Conservation (phyloP, 2,888 invertebrate genomes). For the Acheta domesticus region DNA sequence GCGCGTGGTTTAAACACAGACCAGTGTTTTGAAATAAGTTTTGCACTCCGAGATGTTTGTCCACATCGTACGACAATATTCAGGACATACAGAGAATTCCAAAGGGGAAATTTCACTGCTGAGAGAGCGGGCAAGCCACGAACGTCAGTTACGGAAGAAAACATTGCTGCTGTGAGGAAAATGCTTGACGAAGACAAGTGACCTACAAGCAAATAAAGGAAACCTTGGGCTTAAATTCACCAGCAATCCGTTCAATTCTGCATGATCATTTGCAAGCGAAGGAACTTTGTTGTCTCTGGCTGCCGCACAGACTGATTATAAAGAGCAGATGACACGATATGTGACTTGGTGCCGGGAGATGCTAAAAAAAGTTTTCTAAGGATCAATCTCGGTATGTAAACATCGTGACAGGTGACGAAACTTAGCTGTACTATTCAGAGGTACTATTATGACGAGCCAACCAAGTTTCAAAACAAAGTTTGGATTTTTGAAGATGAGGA, state of each 20-base stretch:
- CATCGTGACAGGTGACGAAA: slow-evolving; percentile 3
- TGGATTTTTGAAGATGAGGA: not conserved
- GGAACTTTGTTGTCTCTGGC: no score
- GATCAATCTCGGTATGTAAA: not conserved
- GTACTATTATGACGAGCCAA: not conserved
- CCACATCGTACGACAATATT: no score
- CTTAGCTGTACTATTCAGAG: no score
- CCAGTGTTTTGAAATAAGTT: no score
- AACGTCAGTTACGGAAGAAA: slow-evolving; percentile 19
- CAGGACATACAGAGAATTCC: not conserved
- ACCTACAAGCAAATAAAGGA: not conserved
- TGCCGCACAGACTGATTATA: no score
- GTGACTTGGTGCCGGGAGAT: no score
- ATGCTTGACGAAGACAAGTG: not conserved
- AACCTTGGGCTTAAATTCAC: no score
- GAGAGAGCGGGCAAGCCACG: not conserved
- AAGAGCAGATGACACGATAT: no score
- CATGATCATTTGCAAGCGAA: no score
- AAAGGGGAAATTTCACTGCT: not conserved
- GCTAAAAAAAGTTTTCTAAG: no score
- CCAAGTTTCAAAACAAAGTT: slow-evolving; percentile 21
- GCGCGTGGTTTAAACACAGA: no score
- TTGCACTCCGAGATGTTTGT: no score
- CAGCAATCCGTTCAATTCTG: not conserved
- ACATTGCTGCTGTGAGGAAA: not conserved